A percentile compares a stretch with the other conserved stretches of the same genome.
Conservation (phyloP, 2,888 invertebrate genomes). For the Drosophila vallismaia region DNA sequence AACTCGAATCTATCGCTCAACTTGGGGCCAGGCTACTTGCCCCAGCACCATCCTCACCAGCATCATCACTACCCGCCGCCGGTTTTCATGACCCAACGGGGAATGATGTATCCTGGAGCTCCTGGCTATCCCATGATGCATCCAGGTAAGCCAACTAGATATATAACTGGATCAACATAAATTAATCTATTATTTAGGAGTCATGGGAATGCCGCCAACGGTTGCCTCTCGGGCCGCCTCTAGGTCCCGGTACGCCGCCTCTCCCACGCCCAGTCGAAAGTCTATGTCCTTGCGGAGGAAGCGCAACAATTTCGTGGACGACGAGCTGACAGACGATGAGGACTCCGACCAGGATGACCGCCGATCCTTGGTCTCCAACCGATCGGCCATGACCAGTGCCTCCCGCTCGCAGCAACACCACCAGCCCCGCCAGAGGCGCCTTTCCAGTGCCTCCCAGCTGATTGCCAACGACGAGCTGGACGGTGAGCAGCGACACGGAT, state of each 20-base stretch:
- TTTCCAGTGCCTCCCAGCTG: slow-evolving; percentile 81
- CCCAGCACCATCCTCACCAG: slow-evolving; percentile 81
- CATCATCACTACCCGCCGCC: slow-evolving; percentile 84
- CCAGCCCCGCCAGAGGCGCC: slow-evolving; percentile 69
- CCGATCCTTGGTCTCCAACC: slow-evolving; percentile 81
- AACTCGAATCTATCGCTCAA: slow-evolving; percentile 86
- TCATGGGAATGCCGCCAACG: slow-evolving; percentile 80
- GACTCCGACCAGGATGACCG: slow-evolving; percentile 86
- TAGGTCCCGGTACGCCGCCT: slow-evolving; percentile 87
- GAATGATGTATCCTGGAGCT: slow-evolving; percentile 81
- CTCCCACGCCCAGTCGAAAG: slow-evolving; percentile 89
- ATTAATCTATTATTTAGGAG: slow-evolving; percentile 47
- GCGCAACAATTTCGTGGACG: slow-evolving; percentile 84
- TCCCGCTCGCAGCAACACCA: slow-evolving; percentile 64
- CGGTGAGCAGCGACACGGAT: slow-evolving; percentile 51
- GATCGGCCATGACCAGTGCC: slow-evolving; percentile 78
- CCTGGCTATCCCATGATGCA: slow-evolving; percentile 84
- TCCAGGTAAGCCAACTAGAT: slow-evolving; percentile 68
- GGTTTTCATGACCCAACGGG: slow-evolving; percentile 82
- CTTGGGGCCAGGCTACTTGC: slow-evolving; percentile 83
- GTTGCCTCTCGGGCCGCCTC: slow-evolving; percentile 85
- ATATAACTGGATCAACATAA: neutral
- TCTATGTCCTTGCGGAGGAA: slow-evolving; percentile 86
- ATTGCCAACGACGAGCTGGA: slow-evolving; percentile 75
- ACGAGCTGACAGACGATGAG: slow-evolving; percentile 86